A percentile compares a stretch with the other conserved stretches of the same genome.
phyloP scores from a whole-genome alignment of 2,888 invertebrate genomes.

The Melanargia galathea region DNA sequence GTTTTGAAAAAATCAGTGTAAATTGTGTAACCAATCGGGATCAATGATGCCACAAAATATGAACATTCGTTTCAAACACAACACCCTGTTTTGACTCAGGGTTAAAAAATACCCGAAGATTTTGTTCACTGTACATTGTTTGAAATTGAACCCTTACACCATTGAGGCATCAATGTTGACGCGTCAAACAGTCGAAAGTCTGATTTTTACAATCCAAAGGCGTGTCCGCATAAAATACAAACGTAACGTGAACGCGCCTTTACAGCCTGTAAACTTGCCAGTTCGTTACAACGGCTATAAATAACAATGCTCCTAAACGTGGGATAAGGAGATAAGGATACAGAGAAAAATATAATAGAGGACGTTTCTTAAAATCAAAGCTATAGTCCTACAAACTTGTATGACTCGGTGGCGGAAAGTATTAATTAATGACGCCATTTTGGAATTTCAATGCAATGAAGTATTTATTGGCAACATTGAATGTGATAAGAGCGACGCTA shows the following conservation, averaged over 20 bases:
- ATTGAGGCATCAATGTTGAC: conserved; percentile 20
- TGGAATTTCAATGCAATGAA: no score
- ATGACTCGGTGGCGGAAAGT: no score
- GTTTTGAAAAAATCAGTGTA: no score
- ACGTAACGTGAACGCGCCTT: conserved; percentile 42
- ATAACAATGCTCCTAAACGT: conserved; percentile 54
- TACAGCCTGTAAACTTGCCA: conserved; percentile 56
- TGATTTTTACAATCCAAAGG: conserved; percentile 46
- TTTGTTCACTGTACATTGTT: not conserved
- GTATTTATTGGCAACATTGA: no score
- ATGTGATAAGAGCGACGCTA: no score
- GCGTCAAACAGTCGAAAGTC: conserved; percentile 23
- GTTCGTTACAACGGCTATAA: conserved; percentile 71
- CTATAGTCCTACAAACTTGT: no score
- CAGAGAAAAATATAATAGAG: conserved; percentile 27
- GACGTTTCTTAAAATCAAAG: not conserved
- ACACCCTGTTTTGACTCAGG: not conserved
- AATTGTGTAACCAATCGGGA: not conserved
- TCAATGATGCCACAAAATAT: not conserved
- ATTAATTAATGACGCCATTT: no score
- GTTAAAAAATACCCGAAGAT: not conserved
- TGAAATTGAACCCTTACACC: not conserved
- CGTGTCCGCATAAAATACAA: conserved; percentile 46
- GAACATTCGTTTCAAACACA: not conserved
- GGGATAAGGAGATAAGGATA: conserved; percentile 44